A percentile compares a stretch with the other conserved stretches of the same genome.
Conservation (phyloP, 2,113 vertebrate genomes). For the Symphodus melops region DNA sequence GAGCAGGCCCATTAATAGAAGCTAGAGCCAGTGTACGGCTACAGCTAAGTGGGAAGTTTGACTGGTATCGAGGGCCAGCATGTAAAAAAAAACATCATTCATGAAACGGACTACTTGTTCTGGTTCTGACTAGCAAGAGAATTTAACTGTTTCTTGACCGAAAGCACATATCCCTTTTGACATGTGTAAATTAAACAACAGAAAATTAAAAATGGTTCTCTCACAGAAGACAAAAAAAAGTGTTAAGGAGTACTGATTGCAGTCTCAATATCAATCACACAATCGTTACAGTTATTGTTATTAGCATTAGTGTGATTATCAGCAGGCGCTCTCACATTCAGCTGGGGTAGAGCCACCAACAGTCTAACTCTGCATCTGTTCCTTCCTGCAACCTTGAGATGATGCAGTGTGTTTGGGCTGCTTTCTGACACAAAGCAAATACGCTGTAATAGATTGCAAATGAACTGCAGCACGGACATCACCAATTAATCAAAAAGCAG, state of each 20-base stretch:
- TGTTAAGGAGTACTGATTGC: neutral
- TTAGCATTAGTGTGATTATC: neutral
- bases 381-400: slow-evolving; percentile 55
- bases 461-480: slow-evolving; percentile 77
- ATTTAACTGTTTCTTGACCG: too few species aligned
- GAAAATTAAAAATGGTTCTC: too few species aligned
- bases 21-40: too few species aligned
- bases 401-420: slow-evolving; percentile 80
- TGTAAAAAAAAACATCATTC: too few species aligned
- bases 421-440: slow-evolving; percentile 82
- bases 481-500: slow-evolving; percentile 78
- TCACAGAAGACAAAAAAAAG: neutral
- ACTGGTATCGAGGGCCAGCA: too few species aligned
- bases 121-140: too few species aligned
- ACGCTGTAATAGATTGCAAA: slow-evolving; percentile 81
- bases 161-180: too few species aligned
- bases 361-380: neutral
- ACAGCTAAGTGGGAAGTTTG: too few species aligned
- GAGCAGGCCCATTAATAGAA: too few species aligned
- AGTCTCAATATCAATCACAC: neutral
- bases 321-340: slow-evolving; percentile 12
- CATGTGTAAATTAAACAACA: too few species aligned
- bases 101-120: too few species aligned
- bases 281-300: slow-evolving; percentile 9
- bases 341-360: slow-evolving; percentile 17